Evolutionary conservation across 2,113 vertebrate genomes (phyloP).

Genomic region (Pagrus major): DNA sequence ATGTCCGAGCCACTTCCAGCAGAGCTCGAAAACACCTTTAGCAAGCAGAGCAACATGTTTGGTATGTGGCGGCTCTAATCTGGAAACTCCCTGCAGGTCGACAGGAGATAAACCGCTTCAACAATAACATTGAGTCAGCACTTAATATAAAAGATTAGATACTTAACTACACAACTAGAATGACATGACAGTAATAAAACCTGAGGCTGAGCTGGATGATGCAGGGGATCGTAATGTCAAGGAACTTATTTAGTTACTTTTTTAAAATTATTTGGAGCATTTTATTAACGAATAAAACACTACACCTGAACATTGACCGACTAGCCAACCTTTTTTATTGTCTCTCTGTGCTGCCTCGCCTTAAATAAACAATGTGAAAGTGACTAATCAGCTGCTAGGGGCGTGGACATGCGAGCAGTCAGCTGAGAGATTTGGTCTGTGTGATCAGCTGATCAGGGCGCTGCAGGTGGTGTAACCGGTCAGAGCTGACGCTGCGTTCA

Average conservation of each 20-base stretch:
- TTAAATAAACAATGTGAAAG: constrained; percentile 50
- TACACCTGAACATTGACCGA: neutral
- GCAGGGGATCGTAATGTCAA: neutral
- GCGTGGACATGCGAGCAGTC: constrained; percentile 34
- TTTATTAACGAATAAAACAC: neutral
- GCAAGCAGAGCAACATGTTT: constrained; percentile 2
- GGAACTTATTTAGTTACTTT: too few relatives aligned
- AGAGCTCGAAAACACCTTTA: neutral
- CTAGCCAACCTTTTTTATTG: neutral
- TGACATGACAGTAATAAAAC: neutral
- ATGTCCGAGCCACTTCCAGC: neutral
- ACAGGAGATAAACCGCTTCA: neutral
- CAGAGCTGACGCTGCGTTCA: neutral
- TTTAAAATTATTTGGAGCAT: too few relatives aligned
- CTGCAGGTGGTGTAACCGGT: constrained; percentile 28
- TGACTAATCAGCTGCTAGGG: constrained; percentile 37
- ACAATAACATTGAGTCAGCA: neutral
- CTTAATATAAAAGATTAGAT: neutral
- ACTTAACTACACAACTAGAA: neutral
- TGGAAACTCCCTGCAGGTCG: constrained; percentile 9
- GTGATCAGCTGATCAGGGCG: constrained; percentile 59
- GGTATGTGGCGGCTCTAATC: constrained; percentile 4
- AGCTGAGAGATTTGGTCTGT: constrained; percentile 34
- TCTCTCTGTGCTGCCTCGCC: constrained; percentile 32
- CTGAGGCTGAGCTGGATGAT: neutral